Evolutionary conservation across 2,113 vertebrate species (phyloP).

Genomic region (Rallus limicola): DNA sequence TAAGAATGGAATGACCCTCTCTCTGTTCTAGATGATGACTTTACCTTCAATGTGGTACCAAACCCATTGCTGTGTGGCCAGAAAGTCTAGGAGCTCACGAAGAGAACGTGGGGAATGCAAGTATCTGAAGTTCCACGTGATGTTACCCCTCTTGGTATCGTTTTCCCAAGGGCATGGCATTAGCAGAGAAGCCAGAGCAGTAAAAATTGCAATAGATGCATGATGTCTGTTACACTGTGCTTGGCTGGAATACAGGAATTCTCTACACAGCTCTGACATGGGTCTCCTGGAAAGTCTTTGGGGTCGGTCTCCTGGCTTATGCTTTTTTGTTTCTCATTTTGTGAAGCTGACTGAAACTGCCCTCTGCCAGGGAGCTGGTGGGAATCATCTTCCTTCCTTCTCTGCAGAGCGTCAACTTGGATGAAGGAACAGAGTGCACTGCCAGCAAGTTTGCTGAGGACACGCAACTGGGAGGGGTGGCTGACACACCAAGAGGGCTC

Average conservation of each 20-base stretch:
- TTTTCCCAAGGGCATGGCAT: neutral
- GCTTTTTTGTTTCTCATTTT: neutral
- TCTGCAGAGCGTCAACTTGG: neutral
- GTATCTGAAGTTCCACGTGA: neutral
- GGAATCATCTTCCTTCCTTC: neutral
- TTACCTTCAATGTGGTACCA: neutral
- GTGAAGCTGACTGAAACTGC: neutral
- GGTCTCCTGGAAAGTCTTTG: neutral
- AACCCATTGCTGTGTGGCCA: neutral
- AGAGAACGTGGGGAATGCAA: neutral
- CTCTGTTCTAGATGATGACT: neutral
- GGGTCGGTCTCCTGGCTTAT: neutral
- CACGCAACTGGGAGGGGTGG: too few relatives aligned
- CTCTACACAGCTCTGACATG: neutral
- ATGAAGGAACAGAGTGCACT: too few relatives aligned
- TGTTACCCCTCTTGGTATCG: neutral
- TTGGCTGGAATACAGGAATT: neutral
- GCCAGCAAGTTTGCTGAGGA: too few relatives aligned
- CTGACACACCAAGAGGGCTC: too few relatives aligned
- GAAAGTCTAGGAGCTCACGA: neutral
- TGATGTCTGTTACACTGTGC: neutral
- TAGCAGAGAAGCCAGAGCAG: neutral
- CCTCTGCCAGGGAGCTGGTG: neutral
- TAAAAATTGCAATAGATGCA: neutral
- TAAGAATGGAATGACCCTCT: neutral